Base-by-base conservation (phyloP, 1,140 invertebrate species). In the Heliothis subflexa region DNA sequence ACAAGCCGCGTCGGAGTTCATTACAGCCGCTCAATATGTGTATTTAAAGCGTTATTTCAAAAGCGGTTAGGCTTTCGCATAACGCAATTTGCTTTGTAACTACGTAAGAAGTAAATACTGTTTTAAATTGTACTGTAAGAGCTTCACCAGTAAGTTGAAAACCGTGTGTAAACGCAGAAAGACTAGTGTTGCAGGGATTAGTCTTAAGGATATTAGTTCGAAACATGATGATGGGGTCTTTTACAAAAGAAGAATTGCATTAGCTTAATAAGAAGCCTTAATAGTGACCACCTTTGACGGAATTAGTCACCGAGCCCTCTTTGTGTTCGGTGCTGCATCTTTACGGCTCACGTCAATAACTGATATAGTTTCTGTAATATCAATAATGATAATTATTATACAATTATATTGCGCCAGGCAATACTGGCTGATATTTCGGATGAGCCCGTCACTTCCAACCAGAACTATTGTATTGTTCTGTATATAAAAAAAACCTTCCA, bases 41-140 rank as follows among this genome's bases (percentile, higher is more conserved):
- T 40, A 71, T 72, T 21, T 57, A 72, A 72, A 59, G 25, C 40
- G 55, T 73, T 59, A 73, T 47, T 73, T 73, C 71, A 59, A 73
- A 57, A 73, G 50, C 50, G 21, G 49, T 70, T 49, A 54, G 55
- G 18, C 57, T 75, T 64, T 74, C 55, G 40, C 72, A 25, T n/a
- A 57, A 72, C 70, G 16, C 54, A 57, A 57, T 55, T 57, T 73
- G 55, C 54, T 54, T 59, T 73, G 40, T 73, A 47, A 73, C 52
- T 21, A 73, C n/a, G 33, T n/a, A 11, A 25, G 1, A 33, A 70
- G 45, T 33, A 54, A 73, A 21, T 5, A 47, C 40, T 61, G 12
- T 25, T 73, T 13, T 40, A 57, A 73, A 73, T 2, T 16, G 5
- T 14, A 73, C 71, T 59, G 55, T 61, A 73, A 73, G 14, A 47